These are phyloP conservation scores for Copsychus sechellarum DNA, from an alignment of 2,113 vertebrate genomes.

Conservation along the genomic window DNA sequence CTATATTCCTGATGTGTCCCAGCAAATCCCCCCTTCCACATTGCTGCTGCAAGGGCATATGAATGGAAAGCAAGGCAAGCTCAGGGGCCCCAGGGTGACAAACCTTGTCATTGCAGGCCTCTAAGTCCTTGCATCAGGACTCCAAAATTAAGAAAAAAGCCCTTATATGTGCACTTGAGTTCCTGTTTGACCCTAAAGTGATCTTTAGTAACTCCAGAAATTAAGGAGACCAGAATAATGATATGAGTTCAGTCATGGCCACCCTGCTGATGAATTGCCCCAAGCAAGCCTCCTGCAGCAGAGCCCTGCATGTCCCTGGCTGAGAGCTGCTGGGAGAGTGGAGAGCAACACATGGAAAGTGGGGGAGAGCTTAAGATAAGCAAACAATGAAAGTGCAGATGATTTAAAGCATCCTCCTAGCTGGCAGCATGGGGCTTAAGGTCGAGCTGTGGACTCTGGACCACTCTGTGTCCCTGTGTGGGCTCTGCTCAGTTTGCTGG, in stretches of 20 bases:
- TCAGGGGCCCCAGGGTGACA: not conserved
- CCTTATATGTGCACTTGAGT: not conserved
- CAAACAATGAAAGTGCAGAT: conserved; percentile 33
- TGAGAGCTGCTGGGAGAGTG: not conserved
- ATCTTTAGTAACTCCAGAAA: not conserved
- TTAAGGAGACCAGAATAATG: not conserved
- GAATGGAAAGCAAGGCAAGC: not conserved
- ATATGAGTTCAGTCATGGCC: not conserved
- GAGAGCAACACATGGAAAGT: not conserved
- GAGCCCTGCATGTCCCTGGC: not conserved
- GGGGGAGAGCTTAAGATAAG: conserved; percentile 48
- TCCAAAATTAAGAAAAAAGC: not conserved
- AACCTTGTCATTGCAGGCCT: not conserved
- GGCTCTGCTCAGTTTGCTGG: conserved; percentile 11
- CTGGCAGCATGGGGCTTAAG: not conserved
- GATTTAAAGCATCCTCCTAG: conserved; percentile 10
- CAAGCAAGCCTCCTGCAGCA: not conserved
- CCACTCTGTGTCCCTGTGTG: not conserved
- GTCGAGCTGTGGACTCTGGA: not conserved
- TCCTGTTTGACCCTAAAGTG: not conserved
- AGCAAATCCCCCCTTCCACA: not conserved
- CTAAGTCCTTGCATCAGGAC: not conserved
- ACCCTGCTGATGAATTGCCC: not conserved
- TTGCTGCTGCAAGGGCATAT: not conserved
- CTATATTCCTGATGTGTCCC: not conserved